Conservation (phyloP, 1,140 invertebrate genomes). For the Calliphora vicina region DNA sequence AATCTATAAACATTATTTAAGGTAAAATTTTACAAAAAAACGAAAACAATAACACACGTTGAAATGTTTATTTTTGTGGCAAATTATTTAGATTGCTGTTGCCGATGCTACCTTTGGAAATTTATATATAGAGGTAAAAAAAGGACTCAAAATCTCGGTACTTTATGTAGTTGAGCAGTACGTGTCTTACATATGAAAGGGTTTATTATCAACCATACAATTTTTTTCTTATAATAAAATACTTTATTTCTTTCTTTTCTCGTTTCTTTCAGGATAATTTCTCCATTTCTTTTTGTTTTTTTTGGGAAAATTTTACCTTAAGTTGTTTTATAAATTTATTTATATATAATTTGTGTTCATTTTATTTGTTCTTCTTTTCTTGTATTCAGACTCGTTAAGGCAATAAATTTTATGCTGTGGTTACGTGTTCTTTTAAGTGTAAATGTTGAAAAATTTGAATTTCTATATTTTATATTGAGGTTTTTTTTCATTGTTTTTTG, state of each 20-base stretch:
- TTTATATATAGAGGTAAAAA: not conserved
- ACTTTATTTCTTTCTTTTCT: not conserved
- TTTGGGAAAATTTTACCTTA: not conserved
- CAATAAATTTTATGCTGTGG: slow-evolving; percentile 4
- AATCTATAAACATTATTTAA: too few relatives aligned
- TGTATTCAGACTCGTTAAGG: not conserved
- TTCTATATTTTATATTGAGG: slow-evolving; percentile 9
- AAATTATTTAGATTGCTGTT: not conserved
- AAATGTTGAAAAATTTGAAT: slow-evolving; percentile 6
- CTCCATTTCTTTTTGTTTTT: not conserved
- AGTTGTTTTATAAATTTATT: slow-evolving; percentile 7
- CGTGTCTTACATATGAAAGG: slow-evolving; percentile 13
- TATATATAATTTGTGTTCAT: not conserved
- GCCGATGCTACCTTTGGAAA: not conserved
- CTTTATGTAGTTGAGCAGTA: not conserved
- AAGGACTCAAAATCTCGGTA: not conserved
- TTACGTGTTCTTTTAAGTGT: slow-evolving; percentile 15
- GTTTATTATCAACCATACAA: not conserved
- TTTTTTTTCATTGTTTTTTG: not conserved
- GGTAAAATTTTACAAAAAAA: too few relatives aligned
- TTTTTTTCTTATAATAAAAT: too few relatives aligned
- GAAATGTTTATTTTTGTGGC: slow-evolving; percentile 5
- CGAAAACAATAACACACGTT: not conserved
- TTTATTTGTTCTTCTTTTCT: not conserved
- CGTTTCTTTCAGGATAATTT: not conserved